Percentiles rank a stretch among this genome's conserved stretches.
These are phyloP conservation scores for Microtus pennsylvanicus DNA, from an alignment of 2,113 vertebrate genomes.

Conservation along the genomic window DNA sequence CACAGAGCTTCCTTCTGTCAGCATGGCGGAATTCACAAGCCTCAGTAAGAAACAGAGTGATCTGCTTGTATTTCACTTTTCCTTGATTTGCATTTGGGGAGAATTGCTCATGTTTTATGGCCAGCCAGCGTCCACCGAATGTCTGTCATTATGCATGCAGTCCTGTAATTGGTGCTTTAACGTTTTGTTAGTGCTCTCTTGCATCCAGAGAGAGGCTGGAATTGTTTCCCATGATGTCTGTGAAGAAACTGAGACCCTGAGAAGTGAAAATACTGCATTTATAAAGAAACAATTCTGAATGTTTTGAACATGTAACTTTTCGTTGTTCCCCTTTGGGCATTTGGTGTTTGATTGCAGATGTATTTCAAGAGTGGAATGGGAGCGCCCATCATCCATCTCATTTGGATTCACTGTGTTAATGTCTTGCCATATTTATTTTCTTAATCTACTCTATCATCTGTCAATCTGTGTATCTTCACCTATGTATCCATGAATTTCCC, in stretches of 20 bases:
- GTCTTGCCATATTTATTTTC: background rate
- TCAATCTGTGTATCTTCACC: background rate
- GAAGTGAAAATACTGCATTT: background rate
- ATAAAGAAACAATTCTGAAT: background rate
- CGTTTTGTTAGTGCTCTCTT: background rate
- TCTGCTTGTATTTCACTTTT: background rate
- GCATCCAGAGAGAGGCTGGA: background rate
- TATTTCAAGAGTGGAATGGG: background rate
- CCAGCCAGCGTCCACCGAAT: background rate
- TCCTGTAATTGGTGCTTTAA: background rate
- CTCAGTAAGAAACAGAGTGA: background rate
- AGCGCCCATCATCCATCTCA: accelerated
- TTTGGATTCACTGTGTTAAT: background rate
- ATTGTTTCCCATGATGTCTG: background rate
- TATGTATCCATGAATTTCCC: background rate
- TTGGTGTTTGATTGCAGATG: background rate
- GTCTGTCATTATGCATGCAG: background rate
- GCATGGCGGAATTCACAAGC: too few relatives aligned
- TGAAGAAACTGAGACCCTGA: background rate
- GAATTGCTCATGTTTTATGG: background rate
- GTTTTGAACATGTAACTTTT: background rate
- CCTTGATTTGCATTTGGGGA: background rate
- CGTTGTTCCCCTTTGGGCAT: background rate
- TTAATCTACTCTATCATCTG: background rate
- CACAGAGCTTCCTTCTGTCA: too few relatives aligned